These are phyloP conservation scores for Bryconaethiops microstoma DNA, from an alignment of 2,797 vertebrate species.

Conservation along the genomic window DNA sequence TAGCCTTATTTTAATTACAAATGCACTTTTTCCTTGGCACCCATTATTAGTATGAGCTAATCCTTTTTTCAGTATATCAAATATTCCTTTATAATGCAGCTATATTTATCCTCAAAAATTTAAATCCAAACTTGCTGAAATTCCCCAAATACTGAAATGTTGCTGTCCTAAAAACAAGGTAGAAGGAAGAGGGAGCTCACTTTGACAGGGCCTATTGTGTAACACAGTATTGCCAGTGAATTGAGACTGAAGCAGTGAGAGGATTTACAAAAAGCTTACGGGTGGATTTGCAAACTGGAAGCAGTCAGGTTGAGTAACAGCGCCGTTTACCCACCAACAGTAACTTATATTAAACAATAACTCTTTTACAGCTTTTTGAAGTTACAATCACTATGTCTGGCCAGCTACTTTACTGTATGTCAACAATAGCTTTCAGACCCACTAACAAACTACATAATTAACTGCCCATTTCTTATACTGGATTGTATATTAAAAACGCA, in stretches of 20 bases:
- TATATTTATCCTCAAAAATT: background rate
- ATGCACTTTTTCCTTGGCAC: background rate
- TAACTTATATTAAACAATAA: conserved; percentile 24
- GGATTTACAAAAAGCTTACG: conserved; percentile 33
- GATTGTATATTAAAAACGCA: background rate
- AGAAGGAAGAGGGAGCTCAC: background rate
- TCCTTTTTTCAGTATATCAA: background rate
- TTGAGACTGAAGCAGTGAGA: conserved; percentile 12
- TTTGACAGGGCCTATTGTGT: conserved; percentile 23
- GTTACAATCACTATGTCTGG: background rate
- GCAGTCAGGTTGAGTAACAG: conserved; percentile 6
- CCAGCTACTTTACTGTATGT: background rate
- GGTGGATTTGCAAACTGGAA: conserved; percentile 31
- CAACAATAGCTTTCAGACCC: background rate
- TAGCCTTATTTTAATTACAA: background rate
- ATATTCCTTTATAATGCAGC: background rate
- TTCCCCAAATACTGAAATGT: background rate
- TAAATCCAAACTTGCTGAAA: background rate
- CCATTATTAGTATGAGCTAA: background rate
- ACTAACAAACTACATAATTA: background rate
- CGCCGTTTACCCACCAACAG: conserved; percentile 7
- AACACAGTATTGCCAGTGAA: conserved; percentile 16
- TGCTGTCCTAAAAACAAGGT: background rate
- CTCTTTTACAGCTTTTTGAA: background rate
- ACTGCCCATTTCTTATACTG: background rate